Conservation (phyloP, 1,140 invertebrate species). For the Colletes gigas region DNA sequence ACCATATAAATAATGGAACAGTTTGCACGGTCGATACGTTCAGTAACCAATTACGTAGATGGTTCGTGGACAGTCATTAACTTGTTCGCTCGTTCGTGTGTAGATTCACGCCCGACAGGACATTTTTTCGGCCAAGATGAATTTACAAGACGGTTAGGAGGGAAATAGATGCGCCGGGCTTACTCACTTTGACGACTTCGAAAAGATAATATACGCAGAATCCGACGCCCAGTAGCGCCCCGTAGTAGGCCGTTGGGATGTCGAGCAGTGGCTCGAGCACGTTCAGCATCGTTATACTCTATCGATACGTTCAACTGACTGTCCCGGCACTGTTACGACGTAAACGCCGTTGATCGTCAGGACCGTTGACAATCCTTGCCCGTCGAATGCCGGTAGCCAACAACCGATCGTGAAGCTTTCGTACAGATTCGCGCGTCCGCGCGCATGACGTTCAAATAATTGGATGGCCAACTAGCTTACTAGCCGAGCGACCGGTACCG, state of each 20-base stretch:
- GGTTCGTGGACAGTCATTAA: neutral
- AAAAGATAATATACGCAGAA: conserved; percentile 79
- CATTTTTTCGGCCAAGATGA: neutral
- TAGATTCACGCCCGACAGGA: neutral
- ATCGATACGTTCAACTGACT: conserved; percentile 6
- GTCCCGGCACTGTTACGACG: neutral
- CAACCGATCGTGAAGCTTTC: conserved; percentile 33
- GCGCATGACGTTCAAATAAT: conserved; percentile 55
- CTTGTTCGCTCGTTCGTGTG: neutral
- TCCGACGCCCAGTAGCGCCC: conserved; percentile 74
- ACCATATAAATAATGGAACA: neutral
- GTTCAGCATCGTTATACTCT: conserved; percentile 60
- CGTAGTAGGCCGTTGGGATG: conserved; percentile 77
- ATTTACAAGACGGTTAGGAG: neutral
- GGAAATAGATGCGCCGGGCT: neutral
- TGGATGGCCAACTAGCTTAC: conserved; percentile 35
- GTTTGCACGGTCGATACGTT: neutral
- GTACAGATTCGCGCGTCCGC: conserved; percentile 8
- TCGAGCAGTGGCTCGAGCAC: conserved; percentile 71
- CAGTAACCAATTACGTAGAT: neutral
- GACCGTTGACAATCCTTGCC: conserved; percentile 49
- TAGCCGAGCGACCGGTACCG: conserved; percentile 18
- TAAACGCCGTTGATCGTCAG: conserved; percentile 6
- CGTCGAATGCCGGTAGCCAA: conserved; percentile 35
- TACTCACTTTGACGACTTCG: conserved; percentile 80